These are phyloP conservation scores for Xiphophorus birchmanni DNA, from an alignment of 2,797 vertebrate genomes.

Conservation along the genomic window DNA sequence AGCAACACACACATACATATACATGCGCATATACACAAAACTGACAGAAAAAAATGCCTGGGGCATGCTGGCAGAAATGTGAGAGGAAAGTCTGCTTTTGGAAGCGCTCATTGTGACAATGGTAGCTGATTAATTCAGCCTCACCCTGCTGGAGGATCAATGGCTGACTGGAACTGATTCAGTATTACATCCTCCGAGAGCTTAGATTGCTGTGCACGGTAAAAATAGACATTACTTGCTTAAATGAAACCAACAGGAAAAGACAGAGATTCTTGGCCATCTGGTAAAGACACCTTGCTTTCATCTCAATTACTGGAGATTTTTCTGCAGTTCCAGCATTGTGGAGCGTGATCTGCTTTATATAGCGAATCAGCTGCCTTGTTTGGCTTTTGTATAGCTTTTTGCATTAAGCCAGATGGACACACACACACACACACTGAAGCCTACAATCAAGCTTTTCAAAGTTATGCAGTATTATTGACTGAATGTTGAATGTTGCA, in stretches of 20 bases:
- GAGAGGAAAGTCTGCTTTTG: conserved; percentile 64
- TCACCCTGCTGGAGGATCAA: conserved; percentile 72
- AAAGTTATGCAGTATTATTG: conserved; percentile 51
- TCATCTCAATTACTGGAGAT: conserved; percentile 56
- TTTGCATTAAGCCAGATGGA: conserved; percentile 53
- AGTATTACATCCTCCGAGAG: conserved; percentile 65
- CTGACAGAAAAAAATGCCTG: conserved; percentile 50
- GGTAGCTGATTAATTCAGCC: conserved; percentile 75
- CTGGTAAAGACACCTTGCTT: conserved; percentile 52
- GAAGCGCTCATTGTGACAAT: conserved; percentile 69
- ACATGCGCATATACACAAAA: conserved; percentile 5
- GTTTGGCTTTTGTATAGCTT: conserved; percentile 55
- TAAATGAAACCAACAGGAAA: conserved; percentile 49
- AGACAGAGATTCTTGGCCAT: conserved; percentile 24
- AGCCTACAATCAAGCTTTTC: conserved; percentile 21
- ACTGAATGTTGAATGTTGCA: conserved; percentile 18
- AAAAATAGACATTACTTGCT: conserved; percentile 70
- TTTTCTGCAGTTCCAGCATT: conserved; percentile 50
- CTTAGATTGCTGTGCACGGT: conserved; percentile 51
- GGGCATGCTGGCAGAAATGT: conserved; percentile 61
- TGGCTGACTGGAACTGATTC: conserved; percentile 77
- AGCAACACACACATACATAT: conserved; percentile 13
- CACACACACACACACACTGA: conserved; percentile 28
- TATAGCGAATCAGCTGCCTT: conserved; percentile 64
- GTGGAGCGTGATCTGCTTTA: conserved; percentile 46